phyloP scores from a whole-genome alignment of 2,797 vertebrate species.

The Sciaenops ocellatus region DNA sequence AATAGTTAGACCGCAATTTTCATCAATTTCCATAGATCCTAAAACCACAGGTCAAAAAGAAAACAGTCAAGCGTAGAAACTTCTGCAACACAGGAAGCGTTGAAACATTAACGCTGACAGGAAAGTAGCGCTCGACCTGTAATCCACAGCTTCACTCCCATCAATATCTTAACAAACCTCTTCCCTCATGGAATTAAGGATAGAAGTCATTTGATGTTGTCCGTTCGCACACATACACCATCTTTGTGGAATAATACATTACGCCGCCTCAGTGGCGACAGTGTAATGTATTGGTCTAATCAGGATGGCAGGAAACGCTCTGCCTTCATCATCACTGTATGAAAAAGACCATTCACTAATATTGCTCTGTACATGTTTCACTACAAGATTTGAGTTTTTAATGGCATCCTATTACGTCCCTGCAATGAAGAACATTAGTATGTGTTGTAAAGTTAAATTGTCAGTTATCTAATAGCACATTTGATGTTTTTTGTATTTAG shows the following conservation, averaged over 20 bases:
- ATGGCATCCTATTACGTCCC: constrained; percentile 14
- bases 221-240: constrained; percentile 1
- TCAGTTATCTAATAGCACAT: not conserved
- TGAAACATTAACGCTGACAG: constrained; percentile 48
- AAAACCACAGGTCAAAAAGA: constrained; percentile 36
- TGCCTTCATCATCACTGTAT: constrained; percentile 27
- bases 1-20: constrained; percentile 59
- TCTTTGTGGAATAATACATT: constrained; percentile 44
- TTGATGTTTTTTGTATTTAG: not conserved
- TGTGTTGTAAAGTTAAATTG: not conserved
- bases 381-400: constrained; percentile 15
- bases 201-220: constrained; percentile 8
- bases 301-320: constrained; percentile 46
- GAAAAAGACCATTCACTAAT: constrained; percentile 48
- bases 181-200: constrained; percentile 10
- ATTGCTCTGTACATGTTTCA: not conserved
- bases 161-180: constrained; percentile 16
- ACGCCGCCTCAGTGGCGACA: constrained; percentile 10
- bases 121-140: constrained; percentile 20
- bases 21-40: constrained; percentile 52
- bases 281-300: constrained; percentile 43
- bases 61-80: constrained; percentile 36
- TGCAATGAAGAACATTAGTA: not conserved
- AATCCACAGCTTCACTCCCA: constrained; percentile 32
- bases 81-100: constrained; percentile 43